phyloP scores from a whole-genome alignment of 2,888 invertebrate species.

The Yponomeuta sedellus region DNA sequence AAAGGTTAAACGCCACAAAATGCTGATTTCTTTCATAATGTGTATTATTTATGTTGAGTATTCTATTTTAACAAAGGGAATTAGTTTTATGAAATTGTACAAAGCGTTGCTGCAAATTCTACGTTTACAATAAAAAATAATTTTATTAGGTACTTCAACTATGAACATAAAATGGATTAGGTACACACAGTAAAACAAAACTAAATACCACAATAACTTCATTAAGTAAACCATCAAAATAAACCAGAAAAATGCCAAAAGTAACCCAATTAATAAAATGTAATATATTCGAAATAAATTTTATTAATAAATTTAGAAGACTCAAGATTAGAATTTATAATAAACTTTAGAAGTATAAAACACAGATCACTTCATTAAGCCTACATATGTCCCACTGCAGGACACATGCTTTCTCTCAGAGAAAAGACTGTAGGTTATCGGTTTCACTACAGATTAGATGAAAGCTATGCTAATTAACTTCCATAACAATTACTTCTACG shows the following conservation, averaged over 20 bases:
- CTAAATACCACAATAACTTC: slow-evolving; percentile 5
- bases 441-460: too few species aligned
- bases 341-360: too few species aligned
- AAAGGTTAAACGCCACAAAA: slow-evolving; percentile 25
- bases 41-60: slow-evolving; percentile 65
- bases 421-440: too few species aligned
- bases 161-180: slow-evolving; percentile 48
- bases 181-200: slow-evolving; percentile 46
- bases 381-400: too few species aligned
- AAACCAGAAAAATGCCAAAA: not conserved
- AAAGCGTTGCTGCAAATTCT: slow-evolving; percentile 67
- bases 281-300: too few species aligned
- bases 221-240: not conserved
- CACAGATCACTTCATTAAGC: too few species aligned
- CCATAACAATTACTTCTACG: too few species aligned
- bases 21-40: slow-evolving; percentile 34
- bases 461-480: too few species aligned
- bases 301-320: too few species aligned
- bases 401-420: too few species aligned
- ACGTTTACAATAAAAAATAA: slow-evolving; percentile 42
- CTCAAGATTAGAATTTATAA: too few species aligned
- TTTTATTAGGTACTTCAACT: slow-evolving; percentile 35
- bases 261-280: too few species aligned
- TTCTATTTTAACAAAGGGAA: slow-evolving; percentile 39
- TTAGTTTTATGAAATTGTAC: slow-evolving; percentile 61